These are phyloP conservation scores for Ophion slaviceki DNA, from an alignment of 2,888 invertebrate species.

Conservation along the genomic window DNA sequence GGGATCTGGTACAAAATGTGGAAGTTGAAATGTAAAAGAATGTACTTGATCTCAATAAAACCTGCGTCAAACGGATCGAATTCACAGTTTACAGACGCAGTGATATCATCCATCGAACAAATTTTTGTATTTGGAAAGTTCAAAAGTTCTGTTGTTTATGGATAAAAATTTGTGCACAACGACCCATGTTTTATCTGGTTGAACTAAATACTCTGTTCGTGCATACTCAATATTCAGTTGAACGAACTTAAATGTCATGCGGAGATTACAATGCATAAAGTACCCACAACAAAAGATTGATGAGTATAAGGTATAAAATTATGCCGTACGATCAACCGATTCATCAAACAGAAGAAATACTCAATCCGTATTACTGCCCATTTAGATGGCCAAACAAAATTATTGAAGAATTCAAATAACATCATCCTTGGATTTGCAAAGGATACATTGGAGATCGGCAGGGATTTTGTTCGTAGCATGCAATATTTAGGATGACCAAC, in stretches of 20 bases:
- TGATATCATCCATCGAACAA: constrained; percentile 13
- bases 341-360: constrained; percentile 12
- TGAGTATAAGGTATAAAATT: background rate
- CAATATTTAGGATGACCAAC: constrained; percentile 11
- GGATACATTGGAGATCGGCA: background rate
- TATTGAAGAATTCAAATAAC: background rate
- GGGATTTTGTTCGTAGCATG: background rate
- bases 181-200: background rate
- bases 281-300: background rate
- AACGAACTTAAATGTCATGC: background rate
- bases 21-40: background rate
- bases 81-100: constrained; percentile 8
- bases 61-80: background rate
- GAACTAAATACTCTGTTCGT: background rate
- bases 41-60: background rate
- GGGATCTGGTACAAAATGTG: background rate
- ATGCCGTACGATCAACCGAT: background rate
- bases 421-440: background rate
- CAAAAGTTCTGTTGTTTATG: background rate
- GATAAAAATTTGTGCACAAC: background rate
- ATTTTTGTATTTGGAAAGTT: background rate
- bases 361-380: background rate
- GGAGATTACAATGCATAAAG: background rate
- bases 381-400: background rate
- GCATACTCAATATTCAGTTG: background rate